Evolutionary conservation across 2,888 invertebrate species (phyloP).

Genomic region (Lumbricus terrestris): DNA sequence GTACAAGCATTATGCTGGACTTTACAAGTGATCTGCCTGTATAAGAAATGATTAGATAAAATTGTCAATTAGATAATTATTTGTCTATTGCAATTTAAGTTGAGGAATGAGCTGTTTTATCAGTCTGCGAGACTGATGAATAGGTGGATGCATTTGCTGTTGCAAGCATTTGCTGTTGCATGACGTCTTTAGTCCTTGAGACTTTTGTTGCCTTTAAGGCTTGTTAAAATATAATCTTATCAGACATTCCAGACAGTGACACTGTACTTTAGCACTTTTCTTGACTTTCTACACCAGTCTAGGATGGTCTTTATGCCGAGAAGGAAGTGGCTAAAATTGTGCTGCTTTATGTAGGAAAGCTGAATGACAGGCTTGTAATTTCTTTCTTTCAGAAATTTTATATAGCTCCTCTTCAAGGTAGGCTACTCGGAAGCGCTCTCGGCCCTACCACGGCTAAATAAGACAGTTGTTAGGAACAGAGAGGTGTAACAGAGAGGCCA

Average conservation of each 20-base stretch:
- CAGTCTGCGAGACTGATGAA: background rate
- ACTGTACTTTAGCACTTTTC: background rate
- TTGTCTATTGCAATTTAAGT: background rate
- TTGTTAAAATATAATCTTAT: constrained; percentile 3
- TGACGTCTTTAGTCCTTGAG: background rate
- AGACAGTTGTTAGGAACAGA: no score
- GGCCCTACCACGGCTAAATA: no score
- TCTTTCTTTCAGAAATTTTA: no score
- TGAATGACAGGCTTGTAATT: no score
- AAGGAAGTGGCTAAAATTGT: background rate
- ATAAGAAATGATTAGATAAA: no score
- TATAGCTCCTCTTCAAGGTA: no score
- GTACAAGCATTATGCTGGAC: background rate
- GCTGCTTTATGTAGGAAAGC: background rate
- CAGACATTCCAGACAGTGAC: background rate
- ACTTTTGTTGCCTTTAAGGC: background rate
- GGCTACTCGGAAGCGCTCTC: no score
- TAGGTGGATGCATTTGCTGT: background rate
- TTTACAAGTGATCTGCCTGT: no score
- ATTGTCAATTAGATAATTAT: no score
- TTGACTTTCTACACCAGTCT: background rate
- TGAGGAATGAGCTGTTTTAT: background rate
- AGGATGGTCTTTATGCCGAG: background rate
- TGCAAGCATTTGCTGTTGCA: background rate
- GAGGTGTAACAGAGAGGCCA: no score